Evolutionary conservation across 2,113 vertebrate species (phyloP), one percentile per base, ranked within the genome.

Genomic region (Urocynchramus pylzowi): DNA sequence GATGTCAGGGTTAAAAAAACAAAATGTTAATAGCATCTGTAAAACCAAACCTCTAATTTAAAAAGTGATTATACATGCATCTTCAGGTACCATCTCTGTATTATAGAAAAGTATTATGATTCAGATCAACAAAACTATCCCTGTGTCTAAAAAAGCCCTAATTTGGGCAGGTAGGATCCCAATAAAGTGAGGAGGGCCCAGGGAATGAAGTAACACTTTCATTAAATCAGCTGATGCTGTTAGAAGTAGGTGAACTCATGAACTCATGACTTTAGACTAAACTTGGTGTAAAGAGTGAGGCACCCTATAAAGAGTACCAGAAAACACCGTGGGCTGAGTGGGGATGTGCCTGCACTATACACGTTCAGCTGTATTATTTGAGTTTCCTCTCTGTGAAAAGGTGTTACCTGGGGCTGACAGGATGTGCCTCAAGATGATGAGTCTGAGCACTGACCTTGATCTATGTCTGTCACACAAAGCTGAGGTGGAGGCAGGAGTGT

Each of bases 401-500:
- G 18, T 10, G 14, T 42, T 90, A 71, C 24, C 5, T 27, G 28
- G 24, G 13, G 37, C 45, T 92, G 63, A 22, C n/a, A 81, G 80
- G 37, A 84, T 8, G 4, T 61, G 50, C 50, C 45, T 84, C 63
- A 56, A 49, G n/a, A 42, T 13, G 22, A 64, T 23, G 28, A 61
- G 57, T 80, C 61, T 1, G 6, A 80, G 63, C 24, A 31, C 37
- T 5, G 11, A 57, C 42, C 33, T 86, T 65, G n/a, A 19, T 42
- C 41, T 37, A 10, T n/a, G 41, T 11, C 22, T 2, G 2, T 49
- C 37, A 65, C 2, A 9, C 13, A 39, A 94, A 84, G n/a, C 19
- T 0, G 0, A 53, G 20, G 11, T 28, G n/a, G 11, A 69, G 30
- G 42, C 71, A 89, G 33, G 16, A 63, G 8, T 7, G 50, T 1